Evolutionary conservation across 2,113 vertebrate genomes (phyloP), one percentile per base, ranked within the genome.

Genomic region (Gila orcuttii): DNA sequence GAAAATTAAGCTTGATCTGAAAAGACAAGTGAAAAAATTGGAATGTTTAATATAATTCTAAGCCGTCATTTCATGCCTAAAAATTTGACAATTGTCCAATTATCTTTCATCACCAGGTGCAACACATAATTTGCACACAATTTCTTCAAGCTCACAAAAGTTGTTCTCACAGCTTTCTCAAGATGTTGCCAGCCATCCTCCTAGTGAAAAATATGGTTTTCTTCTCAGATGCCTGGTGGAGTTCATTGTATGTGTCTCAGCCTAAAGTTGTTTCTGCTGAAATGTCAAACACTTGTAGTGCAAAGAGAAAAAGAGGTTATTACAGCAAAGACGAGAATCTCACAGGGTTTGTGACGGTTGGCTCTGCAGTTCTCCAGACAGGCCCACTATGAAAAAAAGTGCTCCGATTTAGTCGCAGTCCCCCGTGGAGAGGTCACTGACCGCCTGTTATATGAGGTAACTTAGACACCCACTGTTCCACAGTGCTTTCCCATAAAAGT

Each of bases 281-380:
- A 64, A 80, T 80, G 59, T 64, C 78, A 80, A 80, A 64, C 36
- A 80, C 59, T 59, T 64, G 78, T 45, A 28, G 78, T 64, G 78
- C 36, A 47, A 28, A 47, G 59, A 64, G 78, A 45, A 64, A 45
- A 64, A 64, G 39, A 64, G n/a, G 59, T 45, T 80, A 64, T 80
- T 80, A 80, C 59, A 64, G 59, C 13, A 25, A 28, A 80, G n/a
- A 64, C n/a, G n/a, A 80, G 59, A 64, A 64, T 28, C 39, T 62
- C 57, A 80, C 59, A n/a, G 8, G 59, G 36, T 62, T 45, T 42
- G 36, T 79, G n/a, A 74, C 4, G 71, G 68, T 71, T n/a, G 77
- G 21, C 55, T 79, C 77, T 60, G 77, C 6, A 5, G 77, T 39
- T 79, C 21, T 39, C 55, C 52, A 79, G 21, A 79, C 55, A 60